These are phyloP conservation scores for Calameuta filiformis DNA, from an alignment of 2,888 invertebrate species.

Conservation along the genomic window DNA sequence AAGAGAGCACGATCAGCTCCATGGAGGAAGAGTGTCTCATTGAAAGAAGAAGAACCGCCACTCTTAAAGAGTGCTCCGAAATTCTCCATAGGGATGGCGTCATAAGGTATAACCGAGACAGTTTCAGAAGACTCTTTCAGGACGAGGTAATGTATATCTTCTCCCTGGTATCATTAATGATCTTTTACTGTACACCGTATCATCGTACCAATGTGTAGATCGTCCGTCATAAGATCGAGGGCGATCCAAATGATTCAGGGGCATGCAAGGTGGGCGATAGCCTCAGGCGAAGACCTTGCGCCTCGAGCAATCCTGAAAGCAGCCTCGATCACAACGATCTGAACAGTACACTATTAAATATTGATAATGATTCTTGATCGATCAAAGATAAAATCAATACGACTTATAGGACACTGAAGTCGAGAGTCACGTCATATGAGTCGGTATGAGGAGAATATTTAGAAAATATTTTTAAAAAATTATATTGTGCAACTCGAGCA, in stretches of 20 bases:
- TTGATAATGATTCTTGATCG: background rate
- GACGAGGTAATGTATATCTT: slow-evolving; percentile 72
- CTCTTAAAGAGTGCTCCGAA: slow-evolving; percentile 75
- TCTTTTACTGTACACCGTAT: background rate
- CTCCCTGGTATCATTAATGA: background rate
- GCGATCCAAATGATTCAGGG: slow-evolving; percentile 44
- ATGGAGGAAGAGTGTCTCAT: slow-evolving; percentile 79
- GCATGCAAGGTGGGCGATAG: slow-evolving; percentile 58
- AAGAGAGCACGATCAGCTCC: slow-evolving; percentile 68
- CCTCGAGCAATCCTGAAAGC: slow-evolving; percentile 45
- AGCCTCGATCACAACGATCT: slow-evolving; percentile 20
- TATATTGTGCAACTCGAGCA: background rate
- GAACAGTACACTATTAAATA: background rate
- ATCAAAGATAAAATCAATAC: background rate
- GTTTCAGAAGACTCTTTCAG: slow-evolving; percentile 74
- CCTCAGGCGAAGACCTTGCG: slow-evolving; percentile 36
- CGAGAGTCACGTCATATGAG: background rate
- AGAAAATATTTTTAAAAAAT: background rate
- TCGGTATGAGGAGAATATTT: background rate
- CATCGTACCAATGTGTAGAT: background rate
- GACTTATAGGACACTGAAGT: background rate
- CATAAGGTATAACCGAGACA: slow-evolving; percentile 72
- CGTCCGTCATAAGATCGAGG: slow-evolving; percentile 20
- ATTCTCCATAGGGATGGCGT: slow-evolving; percentile 73
- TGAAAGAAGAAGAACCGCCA: slow-evolving; percentile 71